These are phyloP conservation scores for Morinoia aosen DNA, from an alignment of 2,888 invertebrate species.

Conservation along the genomic window DNA sequence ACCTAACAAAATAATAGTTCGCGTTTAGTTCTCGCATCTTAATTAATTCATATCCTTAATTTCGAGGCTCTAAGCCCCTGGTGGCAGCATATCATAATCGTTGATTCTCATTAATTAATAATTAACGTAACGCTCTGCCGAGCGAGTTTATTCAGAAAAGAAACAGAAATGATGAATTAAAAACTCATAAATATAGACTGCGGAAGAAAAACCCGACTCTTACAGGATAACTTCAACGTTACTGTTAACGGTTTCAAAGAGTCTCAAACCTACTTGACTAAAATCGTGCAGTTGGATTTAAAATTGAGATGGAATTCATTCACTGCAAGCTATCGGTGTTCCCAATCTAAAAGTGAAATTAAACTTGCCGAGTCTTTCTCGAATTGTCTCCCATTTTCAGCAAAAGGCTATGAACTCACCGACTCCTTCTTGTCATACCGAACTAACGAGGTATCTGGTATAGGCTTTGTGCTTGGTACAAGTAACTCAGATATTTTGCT, in stretches of 20 bases:
- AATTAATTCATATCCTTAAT: no score
- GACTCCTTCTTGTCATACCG: background rate
- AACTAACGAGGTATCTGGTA: background rate
- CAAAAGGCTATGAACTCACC: background rate
- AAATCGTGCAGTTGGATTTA: background rate
- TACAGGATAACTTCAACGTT: background rate
- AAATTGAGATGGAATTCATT: background rate
- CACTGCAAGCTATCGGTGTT: background rate
- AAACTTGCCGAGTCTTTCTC: background rate
- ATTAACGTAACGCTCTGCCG: no score
- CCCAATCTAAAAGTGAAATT: background rate
- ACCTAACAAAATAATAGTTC: no score
- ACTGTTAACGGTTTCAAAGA: constrained; percentile 1
- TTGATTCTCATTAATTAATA: no score
- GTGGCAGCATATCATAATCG: no score
- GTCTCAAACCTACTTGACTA: background rate
- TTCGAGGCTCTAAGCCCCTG: no score
- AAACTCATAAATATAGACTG: no score
- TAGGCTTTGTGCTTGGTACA: background rate
- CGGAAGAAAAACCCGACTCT: no score
- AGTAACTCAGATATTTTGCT: background rate
- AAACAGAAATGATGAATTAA: no score
- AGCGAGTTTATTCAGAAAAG: no score
- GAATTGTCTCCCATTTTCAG: background rate
- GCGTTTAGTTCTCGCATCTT: no score